phyloP scores from a whole-genome alignment of 2,113 vertebrate species.

The Ptilonorhynchus violaceus region DNA sequence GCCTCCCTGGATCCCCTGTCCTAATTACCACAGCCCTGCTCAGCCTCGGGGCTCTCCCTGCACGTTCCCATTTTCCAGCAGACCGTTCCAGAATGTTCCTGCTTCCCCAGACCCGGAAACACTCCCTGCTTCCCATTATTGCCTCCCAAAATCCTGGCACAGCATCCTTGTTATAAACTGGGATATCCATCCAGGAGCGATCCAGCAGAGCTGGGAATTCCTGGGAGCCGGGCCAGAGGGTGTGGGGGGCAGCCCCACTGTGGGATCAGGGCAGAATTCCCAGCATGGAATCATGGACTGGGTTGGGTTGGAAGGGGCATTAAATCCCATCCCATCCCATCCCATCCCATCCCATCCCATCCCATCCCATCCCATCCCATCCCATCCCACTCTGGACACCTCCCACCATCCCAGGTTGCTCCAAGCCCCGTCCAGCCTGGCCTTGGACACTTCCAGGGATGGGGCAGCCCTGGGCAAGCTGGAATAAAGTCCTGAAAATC shows the following conservation, averaged over 20 bases:
- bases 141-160: neutral
- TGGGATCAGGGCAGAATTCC: neutral
- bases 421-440: neutral
- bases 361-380: too few relatives aligned
- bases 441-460: neutral
- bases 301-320: neutral
- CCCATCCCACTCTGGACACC: neutral
- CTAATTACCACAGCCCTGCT: neutral
- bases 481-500: neutral
- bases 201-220: neutral
- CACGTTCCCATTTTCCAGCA: fast-evolving
- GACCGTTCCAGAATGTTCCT: neutral
- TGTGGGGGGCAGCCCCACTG: neutral
- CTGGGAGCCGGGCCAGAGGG: too few relatives aligned
- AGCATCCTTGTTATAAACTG: neutral
- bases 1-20: neutral
- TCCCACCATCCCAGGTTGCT: neutral
- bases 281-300: neutral
- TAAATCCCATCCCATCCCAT: neutral
- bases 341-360: too few relatives aligned
- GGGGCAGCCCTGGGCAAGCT: neutral
- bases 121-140: neutral
- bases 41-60: neutral
- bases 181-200: neutral
- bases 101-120: neutral